A percentile compares a stretch with the other conserved stretches of the same genome.
These are phyloP conservation scores for Morone saxatilis DNA, from an alignment of 2,113 vertebrate genomes.

Conservation along the genomic window DNA sequence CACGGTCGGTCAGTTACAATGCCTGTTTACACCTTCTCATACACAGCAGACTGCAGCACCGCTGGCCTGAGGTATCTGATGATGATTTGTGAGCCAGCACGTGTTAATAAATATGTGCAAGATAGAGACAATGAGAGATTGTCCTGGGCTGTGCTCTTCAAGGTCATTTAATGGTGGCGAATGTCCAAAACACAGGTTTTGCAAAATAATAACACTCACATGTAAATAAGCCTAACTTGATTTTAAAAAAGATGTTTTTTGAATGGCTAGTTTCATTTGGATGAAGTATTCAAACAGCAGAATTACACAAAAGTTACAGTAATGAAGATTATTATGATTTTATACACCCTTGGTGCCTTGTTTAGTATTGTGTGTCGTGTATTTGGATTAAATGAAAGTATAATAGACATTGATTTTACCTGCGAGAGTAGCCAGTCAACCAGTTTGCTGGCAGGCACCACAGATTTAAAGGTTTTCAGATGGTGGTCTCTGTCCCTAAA, in stretches of 20 bases:
- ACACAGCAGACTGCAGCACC: conserved; percentile 27
- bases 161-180: background rate
- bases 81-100: conserved; percentile 10
- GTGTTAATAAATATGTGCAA: conserved; percentile 20
- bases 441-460: conserved; percentile 94
- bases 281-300: background rate
- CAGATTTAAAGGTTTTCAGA: conserved; percentile 97
- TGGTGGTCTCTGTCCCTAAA: conserved; percentile 95
- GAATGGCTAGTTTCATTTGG: background rate
- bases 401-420: conserved; percentile 81
- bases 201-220: background rate
- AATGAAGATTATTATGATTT: background rate
- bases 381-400: background rate
- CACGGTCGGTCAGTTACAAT: conserved; percentile 61
- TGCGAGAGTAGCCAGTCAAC: conserved; percentile 97
- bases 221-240: too few species aligned
- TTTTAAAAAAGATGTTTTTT: background rate
- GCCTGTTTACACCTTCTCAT: conserved; percentile 55
- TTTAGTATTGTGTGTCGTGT: background rate
- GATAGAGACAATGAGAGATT: conserved; percentile 9
- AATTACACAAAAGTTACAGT: background rate
- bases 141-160: background rate
- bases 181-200: background rate
- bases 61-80: background rate
- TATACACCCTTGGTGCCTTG: background rate